Base-by-base conservation (phyloP, 1,140 invertebrate species). In the Pristionchus pacificus region DNA sequence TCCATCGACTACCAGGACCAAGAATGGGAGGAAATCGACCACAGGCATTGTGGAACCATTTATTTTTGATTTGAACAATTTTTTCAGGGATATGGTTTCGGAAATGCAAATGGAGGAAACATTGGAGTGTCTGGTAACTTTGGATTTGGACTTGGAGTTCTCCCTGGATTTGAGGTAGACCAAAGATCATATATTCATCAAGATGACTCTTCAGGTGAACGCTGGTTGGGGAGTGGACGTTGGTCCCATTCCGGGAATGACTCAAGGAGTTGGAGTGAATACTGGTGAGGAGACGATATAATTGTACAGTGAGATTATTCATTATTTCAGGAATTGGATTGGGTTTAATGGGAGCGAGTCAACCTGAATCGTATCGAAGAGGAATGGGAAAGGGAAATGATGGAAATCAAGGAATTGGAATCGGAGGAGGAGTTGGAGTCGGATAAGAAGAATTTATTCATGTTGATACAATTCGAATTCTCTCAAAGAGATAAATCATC, bases 151-250 rank as follows among this genome's bases (percentile, higher is more conserved):
- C 60, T 77, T 25, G 76, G 76, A 61, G 69, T 68, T 24, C 70
- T 77, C 58, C 76, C 76, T 2, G 76, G 76, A 27, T 32, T 77
- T 6, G 76, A 77, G 72, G 76, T 77, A 19, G 19, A 49, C 6
- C 6, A 19, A 49, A 49, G 6, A 19, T 49, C 6, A 10, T 49
- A 19, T 49, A 19, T 49, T 6, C 6, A 49, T 49, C 6, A 49
- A 49, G 6, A 19, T 49, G 38, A 19, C n/a, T 49, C 6, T 49
- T 10, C 38, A 49, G 38, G 38, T 49, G 29, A 61, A 60, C 31
- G 76, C 67, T 31, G 76, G 76, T 57, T 77, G 76, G 76, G 76
- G 76, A 55, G 76, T 77, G 6, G 76, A 77, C 66, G 76, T 77
- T 65, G 76, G 76, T 25, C 76, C 76, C 3, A 72, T 77, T 68